These are phyloP conservation scores for Panopea generosa DNA, from an alignment of 2,888 invertebrate genomes.

Conservation along the genomic window DNA sequence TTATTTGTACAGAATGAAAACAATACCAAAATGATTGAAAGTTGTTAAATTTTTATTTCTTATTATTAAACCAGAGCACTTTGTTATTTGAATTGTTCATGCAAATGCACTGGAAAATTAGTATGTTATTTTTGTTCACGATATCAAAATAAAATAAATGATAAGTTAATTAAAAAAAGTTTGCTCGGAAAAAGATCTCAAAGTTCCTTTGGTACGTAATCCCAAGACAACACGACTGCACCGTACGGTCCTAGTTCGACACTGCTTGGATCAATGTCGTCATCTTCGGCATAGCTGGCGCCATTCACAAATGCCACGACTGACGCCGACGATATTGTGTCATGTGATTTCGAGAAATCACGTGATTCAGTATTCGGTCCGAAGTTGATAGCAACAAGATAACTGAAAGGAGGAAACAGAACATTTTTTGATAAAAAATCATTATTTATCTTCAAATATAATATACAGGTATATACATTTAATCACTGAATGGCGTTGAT, in stretches of 20 bases:
- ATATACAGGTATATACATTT: too few species aligned
- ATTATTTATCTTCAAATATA: too few species aligned
- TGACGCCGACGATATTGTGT: conserved; percentile 66
- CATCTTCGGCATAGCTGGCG: conserved; percentile 59
- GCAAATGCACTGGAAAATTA: too few species aligned
- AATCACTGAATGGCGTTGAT: neutral
- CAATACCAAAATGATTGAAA: too few species aligned
- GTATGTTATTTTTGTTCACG: too few species aligned
- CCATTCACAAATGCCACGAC: conserved; percentile 70
- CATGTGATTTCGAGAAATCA: conserved; percentile 69
- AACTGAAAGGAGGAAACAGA: conserved; percentile 64
- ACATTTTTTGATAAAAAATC: neutral
- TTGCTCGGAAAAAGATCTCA: conserved; percentile 28
- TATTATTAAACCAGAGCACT: too few species aligned
- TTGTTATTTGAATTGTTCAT: too few species aligned
- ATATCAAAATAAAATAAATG: too few species aligned
- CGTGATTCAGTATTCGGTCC: conserved; percentile 65
- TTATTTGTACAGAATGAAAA: too few species aligned
- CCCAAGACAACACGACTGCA: conserved; percentile 80
- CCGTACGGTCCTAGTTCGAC: conserved; percentile 74
- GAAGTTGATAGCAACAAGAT: conserved; percentile 80
- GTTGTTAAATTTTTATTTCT: too few species aligned
- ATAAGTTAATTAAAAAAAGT: too few species aligned
- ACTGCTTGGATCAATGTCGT: conserved; percentile 58
- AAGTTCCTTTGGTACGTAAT: conserved; percentile 76